A percentile compares a stretch with the other conserved stretches of the same genome.
phyloP scores from a whole-genome alignment of 2,797 vertebrate species.

The Pygocentrus nattereri region DNA sequence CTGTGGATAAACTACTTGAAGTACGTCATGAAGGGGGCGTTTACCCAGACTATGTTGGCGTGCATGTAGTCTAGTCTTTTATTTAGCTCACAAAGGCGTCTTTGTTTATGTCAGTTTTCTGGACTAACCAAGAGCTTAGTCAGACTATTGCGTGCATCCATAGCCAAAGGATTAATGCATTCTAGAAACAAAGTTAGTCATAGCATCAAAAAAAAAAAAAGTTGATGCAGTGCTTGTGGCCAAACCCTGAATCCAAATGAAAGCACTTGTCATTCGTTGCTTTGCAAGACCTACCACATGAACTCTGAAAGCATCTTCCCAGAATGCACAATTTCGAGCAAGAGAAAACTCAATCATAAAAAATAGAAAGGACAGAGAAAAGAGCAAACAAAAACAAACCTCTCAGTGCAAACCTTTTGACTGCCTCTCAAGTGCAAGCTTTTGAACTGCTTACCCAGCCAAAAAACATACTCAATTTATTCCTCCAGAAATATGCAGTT shows the following conservation, averaged over 20 bases:
- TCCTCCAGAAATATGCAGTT: background rate
- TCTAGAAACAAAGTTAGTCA: background rate
- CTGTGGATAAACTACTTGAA: no score
- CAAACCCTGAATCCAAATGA: background rate
- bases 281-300: background rate
- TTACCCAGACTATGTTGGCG: no score
- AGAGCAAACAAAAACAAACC: conserved; percentile 1
- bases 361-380: background rate
- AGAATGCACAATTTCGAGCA: background rate
- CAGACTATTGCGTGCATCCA: no score
- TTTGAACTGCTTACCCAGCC: conserved; percentile 1
- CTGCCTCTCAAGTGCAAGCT: background rate
- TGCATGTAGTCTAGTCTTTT: no score
- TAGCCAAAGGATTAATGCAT: background rate
- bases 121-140: no score
- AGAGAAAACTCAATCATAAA: background rate
- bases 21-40: no score
- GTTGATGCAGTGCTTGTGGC: background rate
- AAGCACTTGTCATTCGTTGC: background rate
- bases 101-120: no score
- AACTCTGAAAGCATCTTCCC: background rate
- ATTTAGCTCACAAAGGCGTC: no score
- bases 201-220: background rate
- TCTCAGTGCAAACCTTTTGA: background rate
- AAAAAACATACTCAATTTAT: background rate